Evolutionary conservation across 1,140 invertebrate species (phyloP), one percentile per base, ranked within the genome.

Genomic region (Pemphigus obesinymphae): DNA sequence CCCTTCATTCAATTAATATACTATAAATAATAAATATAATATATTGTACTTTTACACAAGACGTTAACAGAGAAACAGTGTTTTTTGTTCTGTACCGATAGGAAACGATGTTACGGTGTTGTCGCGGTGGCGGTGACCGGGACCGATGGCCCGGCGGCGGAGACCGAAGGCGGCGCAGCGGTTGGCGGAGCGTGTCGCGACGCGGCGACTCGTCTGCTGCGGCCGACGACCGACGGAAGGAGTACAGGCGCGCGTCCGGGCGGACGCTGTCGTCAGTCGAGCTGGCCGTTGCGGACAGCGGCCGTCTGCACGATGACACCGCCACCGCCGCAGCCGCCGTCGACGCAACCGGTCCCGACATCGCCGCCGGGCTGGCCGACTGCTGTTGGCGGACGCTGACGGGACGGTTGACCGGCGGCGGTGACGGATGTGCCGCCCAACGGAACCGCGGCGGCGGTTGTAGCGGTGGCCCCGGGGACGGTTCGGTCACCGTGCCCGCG

Each of bases 21-120:
- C n/a, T n/a, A n/a, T n/a, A n/a, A n/a, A 53, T 17, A 50, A 50
- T 50, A n/a, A 15, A 1, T 0, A 50, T 50, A 6, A 2, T 7
- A 0, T n/a, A 50, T 50, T 8, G 43, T 45, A 31, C n/a, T 43
- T 66, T 31, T 23, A 43, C 23, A 20, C 29, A 45, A 17, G 70
- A 73, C 43, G 73, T 82, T 82, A 82, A 66, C 72, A 29, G 82
- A 82, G 55, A 82, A 72, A 72, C 83, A 84, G 83, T 76, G 80
- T 78, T 75, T 82, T 45, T 73, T 84, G 20, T 84, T 82, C 82
- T 84, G 83, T 29, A 61, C 83, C 26, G 75, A 82, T 80, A 84
- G 84, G 83, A 82, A 53, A 84, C 83, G 15, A 34, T 84, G 43
- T 58, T 63, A 66, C 82, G 83, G 78, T 84, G 84, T n/a, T 83